These are phyloP conservation scores for Dicaeum eximium DNA, from an alignment of 2,113 vertebrate species.

Conservation along the genomic window DNA sequence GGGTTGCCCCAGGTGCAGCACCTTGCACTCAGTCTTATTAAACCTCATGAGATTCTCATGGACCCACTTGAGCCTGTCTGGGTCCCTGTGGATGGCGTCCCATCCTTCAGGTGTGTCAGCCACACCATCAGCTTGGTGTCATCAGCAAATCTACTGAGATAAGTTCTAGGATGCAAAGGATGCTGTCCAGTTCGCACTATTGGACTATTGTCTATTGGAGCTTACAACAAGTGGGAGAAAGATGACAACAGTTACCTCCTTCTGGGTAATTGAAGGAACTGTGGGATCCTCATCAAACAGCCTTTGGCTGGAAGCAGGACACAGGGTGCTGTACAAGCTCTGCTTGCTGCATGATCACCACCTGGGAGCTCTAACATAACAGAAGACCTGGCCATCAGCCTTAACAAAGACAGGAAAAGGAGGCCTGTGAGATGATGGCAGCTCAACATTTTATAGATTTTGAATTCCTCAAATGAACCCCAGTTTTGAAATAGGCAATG, in stretches of 20 bases:
- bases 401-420: neutral
- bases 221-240: neutral
- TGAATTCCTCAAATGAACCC: neutral
- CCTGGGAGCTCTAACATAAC: neutral
- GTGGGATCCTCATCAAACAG: neutral
- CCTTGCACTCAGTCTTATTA: neutral
- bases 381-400: neutral
- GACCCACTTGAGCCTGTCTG: neutral
- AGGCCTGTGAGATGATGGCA: neutral
- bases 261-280: neutral
- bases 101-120: neutral
- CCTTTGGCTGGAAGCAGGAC: neutral
- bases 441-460: neutral
- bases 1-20: neutral
- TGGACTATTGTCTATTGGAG: neutral
- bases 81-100: neutral
- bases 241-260: neutral
- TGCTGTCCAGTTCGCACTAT: neutral
- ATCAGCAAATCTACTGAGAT: neutral
- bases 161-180: neutral
- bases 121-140: neutral
- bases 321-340: accelerated
- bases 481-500: neutral
- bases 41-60: neutral
- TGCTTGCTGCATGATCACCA: neutral